These are phyloP conservation scores for Ammospiza nelsoni DNA, from an alignment of 2,113 vertebrate genomes.

Conservation along the genomic window DNA sequence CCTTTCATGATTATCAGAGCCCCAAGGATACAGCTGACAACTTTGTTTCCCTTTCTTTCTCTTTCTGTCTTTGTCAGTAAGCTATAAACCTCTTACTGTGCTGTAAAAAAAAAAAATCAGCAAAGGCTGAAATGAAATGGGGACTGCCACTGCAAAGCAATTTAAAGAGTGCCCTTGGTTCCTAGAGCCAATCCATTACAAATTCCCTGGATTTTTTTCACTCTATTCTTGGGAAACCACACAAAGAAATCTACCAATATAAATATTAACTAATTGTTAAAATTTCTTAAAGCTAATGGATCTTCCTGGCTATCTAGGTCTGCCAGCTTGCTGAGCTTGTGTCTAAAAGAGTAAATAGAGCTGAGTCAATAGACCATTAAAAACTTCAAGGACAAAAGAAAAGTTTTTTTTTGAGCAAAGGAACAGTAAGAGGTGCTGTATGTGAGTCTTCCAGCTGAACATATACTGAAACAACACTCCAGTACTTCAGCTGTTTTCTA, in stretches of 20 bases:
- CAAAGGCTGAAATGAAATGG: conserved; percentile 16
- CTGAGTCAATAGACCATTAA: background rate
- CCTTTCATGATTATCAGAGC: background rate
- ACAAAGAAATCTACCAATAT: background rate
- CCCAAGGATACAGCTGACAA: background rate
- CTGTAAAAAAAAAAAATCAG: background rate
- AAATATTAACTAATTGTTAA: background rate
- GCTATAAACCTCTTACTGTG: background rate
- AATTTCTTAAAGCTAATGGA: background rate
- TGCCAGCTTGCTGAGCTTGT: background rate
- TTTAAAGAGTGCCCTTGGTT: background rate
- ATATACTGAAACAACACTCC: background rate
- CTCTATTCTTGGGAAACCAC: background rate
- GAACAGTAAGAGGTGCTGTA: background rate
- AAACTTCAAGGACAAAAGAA: background rate
- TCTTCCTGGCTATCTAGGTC: background rate
- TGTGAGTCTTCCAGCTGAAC: background rate
- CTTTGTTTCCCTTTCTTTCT: background rate
- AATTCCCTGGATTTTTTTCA: background rate
- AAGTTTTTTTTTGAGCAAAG: background rate
- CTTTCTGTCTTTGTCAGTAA: background rate
- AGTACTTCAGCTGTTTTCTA: background rate
- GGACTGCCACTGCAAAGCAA: background rate
- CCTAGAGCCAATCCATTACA: background rate
- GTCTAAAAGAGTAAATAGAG: background rate